Conservation (phyloP, 2,888 invertebrate genomes). For the Pachliopta kotzebuea region DNA sequence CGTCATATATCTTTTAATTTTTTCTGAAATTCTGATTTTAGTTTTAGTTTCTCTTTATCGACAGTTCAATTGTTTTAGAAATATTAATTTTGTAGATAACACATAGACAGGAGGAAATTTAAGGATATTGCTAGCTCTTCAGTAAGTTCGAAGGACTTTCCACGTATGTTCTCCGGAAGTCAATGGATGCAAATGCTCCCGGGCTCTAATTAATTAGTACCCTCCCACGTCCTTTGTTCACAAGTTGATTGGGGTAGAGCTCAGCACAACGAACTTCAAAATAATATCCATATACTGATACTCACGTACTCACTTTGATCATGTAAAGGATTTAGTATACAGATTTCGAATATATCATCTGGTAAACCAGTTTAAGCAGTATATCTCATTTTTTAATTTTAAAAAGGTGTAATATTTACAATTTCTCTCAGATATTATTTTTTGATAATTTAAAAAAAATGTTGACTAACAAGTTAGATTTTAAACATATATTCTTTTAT, state of each 20-base stretch:
- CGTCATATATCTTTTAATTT: too few relatives aligned
- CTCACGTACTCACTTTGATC: background rate
- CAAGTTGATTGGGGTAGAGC: conserved; percentile 2
- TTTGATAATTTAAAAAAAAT: too few relatives aligned
- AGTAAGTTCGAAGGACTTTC: background rate
- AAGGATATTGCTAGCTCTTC: background rate
- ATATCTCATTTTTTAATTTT: too few relatives aligned
- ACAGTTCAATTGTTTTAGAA: too few relatives aligned
- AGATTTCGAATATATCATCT: background rate
- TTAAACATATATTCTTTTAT: too few relatives aligned
- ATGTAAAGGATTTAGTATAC: background rate
- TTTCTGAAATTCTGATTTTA: too few relatives aligned
- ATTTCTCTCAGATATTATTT: too few relatives aligned
- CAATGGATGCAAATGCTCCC: background rate
- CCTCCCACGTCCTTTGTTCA: conserved; percentile 1
- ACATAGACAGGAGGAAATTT: background rate
- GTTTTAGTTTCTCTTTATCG: too few relatives aligned
- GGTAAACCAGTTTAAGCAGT: too few relatives aligned
- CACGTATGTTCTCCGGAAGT: background rate
- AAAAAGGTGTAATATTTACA: too few relatives aligned
- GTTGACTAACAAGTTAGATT: too few relatives aligned
- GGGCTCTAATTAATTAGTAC: background rate
- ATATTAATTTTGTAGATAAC: background rate
- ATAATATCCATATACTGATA: background rate
- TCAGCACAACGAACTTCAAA: conserved; percentile 4